Conservation (phyloP, 2,888 invertebrate genomes). For the Megaustenia siamemsis region DNA sequence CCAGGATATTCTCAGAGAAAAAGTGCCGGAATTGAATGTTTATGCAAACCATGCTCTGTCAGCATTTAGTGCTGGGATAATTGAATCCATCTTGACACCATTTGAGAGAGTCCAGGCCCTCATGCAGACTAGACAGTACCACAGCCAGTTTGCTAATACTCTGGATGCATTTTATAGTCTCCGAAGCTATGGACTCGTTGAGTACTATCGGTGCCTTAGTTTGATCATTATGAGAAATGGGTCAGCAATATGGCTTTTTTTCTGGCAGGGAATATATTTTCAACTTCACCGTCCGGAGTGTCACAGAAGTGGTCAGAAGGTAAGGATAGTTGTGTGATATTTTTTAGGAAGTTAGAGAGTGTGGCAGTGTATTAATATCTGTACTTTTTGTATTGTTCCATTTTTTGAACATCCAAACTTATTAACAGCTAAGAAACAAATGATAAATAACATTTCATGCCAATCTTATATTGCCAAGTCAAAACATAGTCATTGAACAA, state of each 20-base stretch:
- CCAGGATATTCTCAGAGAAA: slow-evolving; percentile 80
- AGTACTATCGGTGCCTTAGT: slow-evolving; percentile 93
- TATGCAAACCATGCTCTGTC: slow-evolving; percentile 76
- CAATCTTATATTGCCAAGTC: not conserved
- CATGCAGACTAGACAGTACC: slow-evolving; percentile 85
- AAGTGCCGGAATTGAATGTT: slow-evolving; percentile 60
- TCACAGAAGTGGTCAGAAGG: slow-evolving; percentile 59
- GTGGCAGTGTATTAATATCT: not conserved
- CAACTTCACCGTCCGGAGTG: slow-evolving; percentile 77
- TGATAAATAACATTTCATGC: too few species aligned
- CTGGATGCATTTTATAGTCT: slow-evolving; percentile 87
- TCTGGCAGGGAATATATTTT: slow-evolving; percentile 91
- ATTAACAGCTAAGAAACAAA: too few species aligned
- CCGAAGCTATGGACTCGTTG: slow-evolving; percentile 87
- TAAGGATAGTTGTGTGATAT: not conserved
- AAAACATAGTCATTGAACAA: too few species aligned
- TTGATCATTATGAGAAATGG: slow-evolving; percentile 95
- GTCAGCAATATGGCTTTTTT: slow-evolving; percentile 95
- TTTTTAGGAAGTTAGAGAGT: too few species aligned
- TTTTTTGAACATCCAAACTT: too few species aligned
- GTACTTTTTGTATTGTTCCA: not conserved
- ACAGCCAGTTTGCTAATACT: slow-evolving; percentile 91
- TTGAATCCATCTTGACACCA: slow-evolving; percentile 93
- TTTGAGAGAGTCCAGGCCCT: slow-evolving; percentile 97
- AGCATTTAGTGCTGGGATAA: slow-evolving; percentile 85